These are phyloP conservation scores for Podilymbus podiceps DNA, from an alignment of 2,113 vertebrate species.

Conservation along the genomic window DNA sequence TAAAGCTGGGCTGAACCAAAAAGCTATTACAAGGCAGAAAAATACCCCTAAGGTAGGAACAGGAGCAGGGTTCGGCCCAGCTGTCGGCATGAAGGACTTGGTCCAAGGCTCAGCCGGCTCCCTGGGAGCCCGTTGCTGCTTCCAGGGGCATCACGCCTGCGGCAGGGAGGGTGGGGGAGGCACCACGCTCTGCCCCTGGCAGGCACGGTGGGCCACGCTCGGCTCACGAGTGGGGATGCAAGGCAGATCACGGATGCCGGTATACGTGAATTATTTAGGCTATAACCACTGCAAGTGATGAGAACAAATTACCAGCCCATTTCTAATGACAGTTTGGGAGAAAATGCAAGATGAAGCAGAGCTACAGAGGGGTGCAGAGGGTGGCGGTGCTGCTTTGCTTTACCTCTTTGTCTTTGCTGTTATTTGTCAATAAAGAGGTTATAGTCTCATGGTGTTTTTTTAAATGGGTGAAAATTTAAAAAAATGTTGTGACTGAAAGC, in stretches of 20 bases:
- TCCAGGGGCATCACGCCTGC: fast-evolving
- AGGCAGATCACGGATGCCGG: not conserved
- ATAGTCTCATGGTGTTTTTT: not conserved
- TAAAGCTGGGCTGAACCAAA: not conserved
- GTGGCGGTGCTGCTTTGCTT: not conserved
- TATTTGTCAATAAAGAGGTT: not conserved
- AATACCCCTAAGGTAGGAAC: not conserved
- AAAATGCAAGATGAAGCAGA: not conserved
- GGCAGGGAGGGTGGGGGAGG: not conserved
- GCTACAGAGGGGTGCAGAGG: not conserved
- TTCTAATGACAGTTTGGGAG: not conserved
- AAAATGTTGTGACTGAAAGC: fast-evolving
- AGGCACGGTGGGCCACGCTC: fast-evolving
- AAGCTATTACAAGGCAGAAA: not conserved
- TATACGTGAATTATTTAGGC: not conserved
- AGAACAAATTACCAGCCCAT: not conserved
- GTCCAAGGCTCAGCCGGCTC: not conserved
- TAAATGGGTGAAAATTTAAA: not conserved
- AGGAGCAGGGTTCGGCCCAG: not conserved
- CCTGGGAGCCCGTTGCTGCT: fast-evolving
- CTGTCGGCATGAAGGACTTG: not conserved
- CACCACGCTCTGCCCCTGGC: fast-evolving
- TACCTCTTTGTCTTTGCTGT: not conserved
- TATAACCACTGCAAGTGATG: fast-evolving
- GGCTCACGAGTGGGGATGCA: fast-evolving